Evolutionary conservation across 2,888 invertebrate species (phyloP), one percentile per base, ranked within the genome.

Genomic region (Patella pellucida): DNA sequence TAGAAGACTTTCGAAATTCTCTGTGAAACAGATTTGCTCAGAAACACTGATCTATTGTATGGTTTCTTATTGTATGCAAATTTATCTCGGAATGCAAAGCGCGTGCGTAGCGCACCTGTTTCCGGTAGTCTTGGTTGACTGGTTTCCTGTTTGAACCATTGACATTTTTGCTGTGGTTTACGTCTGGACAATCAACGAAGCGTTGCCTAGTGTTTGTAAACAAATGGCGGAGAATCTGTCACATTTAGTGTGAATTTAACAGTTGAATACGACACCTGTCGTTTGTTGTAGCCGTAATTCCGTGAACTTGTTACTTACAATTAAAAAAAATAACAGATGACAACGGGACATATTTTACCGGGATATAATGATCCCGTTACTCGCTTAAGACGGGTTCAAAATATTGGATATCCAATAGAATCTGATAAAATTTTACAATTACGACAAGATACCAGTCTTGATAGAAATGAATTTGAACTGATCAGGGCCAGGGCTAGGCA

Each of bases 341-440:
- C 88, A 5, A 87, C 88, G 3, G 87, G 86, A 27, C 88, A 88
- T 77, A 83, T 85, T 75, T 77, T 86, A 76, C 88, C 89, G 2
- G 88, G 88, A 7, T 89, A 85, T 81, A 87, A 85, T 31, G 81
- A 85, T 51, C 86, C 86, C 16, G 85, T 88, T 19, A 81, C 86
- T 50, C 78, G 81, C 54, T 75, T 87, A 14, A 80, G 80, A 78
- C 79, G 86, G 51, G 84, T 83, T 0, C 79, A 83, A 52, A 81
- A 86, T 23, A 85, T 85, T 3, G 82, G 82, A 14, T 85, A 82
- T 73, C 87, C 87, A 2, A 41, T 86, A 41, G 86, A 86, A 73
- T 84, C 76, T 41, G 75, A 78, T 31, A 84, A 82, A 71, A 68
- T 86, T 9, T 72, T 75, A 19, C 83, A 85, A 75, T 74, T 81